These are phyloP conservation scores for Platysternon megacephalum DNA, from an alignment of 2,113 vertebrate genomes.

Conservation along the genomic window DNA sequence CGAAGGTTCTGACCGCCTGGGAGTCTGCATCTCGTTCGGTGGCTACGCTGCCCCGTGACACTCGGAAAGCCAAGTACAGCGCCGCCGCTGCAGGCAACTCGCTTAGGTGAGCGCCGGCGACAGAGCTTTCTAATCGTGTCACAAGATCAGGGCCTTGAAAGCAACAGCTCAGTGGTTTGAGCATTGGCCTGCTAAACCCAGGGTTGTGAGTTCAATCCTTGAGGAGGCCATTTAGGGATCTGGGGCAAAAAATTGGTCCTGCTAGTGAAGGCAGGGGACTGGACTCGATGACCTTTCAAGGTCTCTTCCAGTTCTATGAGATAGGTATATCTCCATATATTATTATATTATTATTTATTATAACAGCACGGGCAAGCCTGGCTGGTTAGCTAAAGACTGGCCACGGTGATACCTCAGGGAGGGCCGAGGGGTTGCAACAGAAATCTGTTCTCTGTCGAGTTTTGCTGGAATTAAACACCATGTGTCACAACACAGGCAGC, in stretches of 20 bases:
- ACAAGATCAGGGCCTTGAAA: neutral
- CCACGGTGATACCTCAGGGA: neutral
- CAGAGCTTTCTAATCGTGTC: neutral
- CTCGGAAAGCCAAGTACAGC: neutral
- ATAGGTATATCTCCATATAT: no score
- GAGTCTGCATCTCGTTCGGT: neutral
- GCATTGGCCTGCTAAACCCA: no score
- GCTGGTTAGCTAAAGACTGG: neutral
- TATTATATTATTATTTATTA: no score
- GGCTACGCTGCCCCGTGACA: neutral
- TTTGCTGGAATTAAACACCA: neutral
- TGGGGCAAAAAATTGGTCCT: no score
- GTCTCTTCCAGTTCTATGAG: no score
- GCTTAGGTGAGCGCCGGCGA: no score
- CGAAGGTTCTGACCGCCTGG: neutral
- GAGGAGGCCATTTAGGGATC: no score
- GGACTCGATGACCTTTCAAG: no score
- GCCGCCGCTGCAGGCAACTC: no score
- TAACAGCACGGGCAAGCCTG: neutral
- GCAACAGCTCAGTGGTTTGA: no score
- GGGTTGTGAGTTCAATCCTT: no score
- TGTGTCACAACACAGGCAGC: neutral
- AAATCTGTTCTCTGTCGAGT: neutral
- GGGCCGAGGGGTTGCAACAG: neutral
- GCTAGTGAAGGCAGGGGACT: no score